Evolutionary conservation across 2,888 invertebrate genomes (phyloP).

Genomic region (Perizoma flavofasciatum): DNA sequence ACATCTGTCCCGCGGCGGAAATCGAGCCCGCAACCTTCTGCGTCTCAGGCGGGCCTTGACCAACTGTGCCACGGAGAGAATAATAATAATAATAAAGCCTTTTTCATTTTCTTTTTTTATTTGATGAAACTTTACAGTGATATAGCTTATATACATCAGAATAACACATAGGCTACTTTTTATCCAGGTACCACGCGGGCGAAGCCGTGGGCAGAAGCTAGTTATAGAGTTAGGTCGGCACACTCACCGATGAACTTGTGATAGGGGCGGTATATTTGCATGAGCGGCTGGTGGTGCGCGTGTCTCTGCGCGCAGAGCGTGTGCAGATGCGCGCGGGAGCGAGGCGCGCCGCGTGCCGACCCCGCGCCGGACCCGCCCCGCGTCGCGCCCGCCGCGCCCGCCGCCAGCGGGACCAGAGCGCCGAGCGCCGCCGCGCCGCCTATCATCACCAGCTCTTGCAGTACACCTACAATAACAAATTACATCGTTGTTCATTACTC

Average conservation of each 20-base stretch:
- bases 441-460: conserved; percentile 91
- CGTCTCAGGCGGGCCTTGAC: no score
- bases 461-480: conserved; percentile 68
- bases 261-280: conserved; percentile 94
- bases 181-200: no score
- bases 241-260: conserved; percentile 93
- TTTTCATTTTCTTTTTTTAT: no score
- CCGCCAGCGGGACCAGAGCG: conserved; percentile 92
- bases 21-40: no score
- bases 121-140: no score
- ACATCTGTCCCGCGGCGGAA: no score
- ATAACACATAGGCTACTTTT: no score
- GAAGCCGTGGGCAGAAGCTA: no score
- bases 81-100: no score
- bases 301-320: conserved; percentile 91
- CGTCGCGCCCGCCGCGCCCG: conserved; percentile 88
- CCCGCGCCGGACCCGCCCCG: conserved; percentile 82
- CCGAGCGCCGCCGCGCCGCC: conserved; percentile 91
- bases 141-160: no score
- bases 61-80: no score
- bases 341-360: conserved; percentile 85
- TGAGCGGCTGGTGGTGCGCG: conserved; percentile 84
- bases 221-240: not conserved
- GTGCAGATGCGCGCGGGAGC: conserved; percentile 86
- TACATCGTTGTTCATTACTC: not conserved